These are phyloP conservation scores for Tichodroma muraria DNA, from an alignment of 2,113 vertebrate species.

Conservation along the genomic window DNA sequence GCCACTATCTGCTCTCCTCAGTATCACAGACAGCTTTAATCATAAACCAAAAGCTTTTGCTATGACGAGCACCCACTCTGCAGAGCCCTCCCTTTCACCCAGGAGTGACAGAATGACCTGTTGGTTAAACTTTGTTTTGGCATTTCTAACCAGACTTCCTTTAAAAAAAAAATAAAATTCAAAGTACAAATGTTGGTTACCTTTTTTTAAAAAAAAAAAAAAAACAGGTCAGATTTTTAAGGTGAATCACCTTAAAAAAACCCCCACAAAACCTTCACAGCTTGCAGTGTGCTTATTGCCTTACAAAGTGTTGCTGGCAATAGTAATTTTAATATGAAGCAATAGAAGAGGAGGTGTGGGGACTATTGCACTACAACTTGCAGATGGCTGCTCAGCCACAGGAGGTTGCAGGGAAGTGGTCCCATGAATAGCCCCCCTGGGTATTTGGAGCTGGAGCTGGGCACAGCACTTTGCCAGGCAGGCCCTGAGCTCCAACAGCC, in stretches of 20 bases:
- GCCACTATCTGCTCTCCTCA: not conserved
- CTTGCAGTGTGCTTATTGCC: not conserved
- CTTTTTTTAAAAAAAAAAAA: too few relatives aligned
- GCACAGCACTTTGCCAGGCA: not conserved
- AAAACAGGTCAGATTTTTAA: not conserved
- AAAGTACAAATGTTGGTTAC: not conserved
- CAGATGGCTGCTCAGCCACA: not conserved
- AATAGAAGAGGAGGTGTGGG: not conserved
- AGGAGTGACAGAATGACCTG: not conserved
- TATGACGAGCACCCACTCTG: not conserved
- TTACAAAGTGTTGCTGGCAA: not conserved
- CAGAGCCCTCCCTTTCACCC: not conserved
- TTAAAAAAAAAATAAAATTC: not conserved
- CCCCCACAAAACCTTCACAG: too few relatives aligned
- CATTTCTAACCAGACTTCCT: not conserved
- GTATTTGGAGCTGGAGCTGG: not conserved
- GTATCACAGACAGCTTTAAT: not conserved
- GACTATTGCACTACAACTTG: not conserved
- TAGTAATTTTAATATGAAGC: not conserved
- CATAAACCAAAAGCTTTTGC: not conserved
- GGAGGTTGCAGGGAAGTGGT: not conserved
- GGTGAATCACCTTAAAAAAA: not conserved
- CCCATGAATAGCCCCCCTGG: rapidly evolving
- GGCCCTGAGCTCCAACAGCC: not conserved
- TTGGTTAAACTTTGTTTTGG: not conserved